Conservation (phyloP, 2,113 vertebrate species). For the Monopterus albus region DNA sequence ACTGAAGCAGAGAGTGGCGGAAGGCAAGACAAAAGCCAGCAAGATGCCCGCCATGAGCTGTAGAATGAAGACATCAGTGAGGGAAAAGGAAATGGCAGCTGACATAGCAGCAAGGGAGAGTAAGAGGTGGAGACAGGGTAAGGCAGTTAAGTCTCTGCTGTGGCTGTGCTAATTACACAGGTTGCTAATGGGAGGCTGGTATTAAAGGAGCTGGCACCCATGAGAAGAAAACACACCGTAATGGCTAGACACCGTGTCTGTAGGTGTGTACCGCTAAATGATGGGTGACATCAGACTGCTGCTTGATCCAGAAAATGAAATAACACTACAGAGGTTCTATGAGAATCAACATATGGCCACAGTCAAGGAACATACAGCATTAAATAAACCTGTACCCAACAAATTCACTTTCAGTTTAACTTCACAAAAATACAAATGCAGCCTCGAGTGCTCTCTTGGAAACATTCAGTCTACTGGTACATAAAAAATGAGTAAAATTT, state of each 20-base stretch:
- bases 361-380: slow-evolving; percentile 1
- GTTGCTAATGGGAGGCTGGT: slow-evolving; percentile 63
- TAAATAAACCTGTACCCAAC: neutral
- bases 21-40: slow-evolving; percentile 27
- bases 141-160: slow-evolving; percentile 61
- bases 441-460: slow-evolving; percentile 1
- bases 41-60: neutral
- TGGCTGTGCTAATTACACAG: slow-evolving; percentile 69
- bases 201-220: slow-evolving; percentile 57
- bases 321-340: slow-evolving; percentile 7
- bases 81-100: slow-evolving; percentile 36
- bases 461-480: slow-evolving; percentile 9
- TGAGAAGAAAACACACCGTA: slow-evolving; percentile 47
- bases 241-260: slow-evolving; percentile 44
- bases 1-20: slow-evolving; percentile 17
- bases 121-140: slow-evolving; percentile 43
- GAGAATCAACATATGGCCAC: slow-evolving; percentile 14
- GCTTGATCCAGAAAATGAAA: slow-evolving; percentile 28
- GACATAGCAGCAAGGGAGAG: slow-evolving; percentile 38
- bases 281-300: slow-evolving; percentile 48
- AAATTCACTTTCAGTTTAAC: neutral
- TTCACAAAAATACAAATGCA: slow-evolving; percentile 4
- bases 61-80: slow-evolving; percentile 58
- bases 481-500: slow-evolving; percentile 14
- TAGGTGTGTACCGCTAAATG: slow-evolving; percentile 34